Conservation (phyloP, 2,113 vertebrate genomes). For the Laterallus jamaicensis region DNA sequence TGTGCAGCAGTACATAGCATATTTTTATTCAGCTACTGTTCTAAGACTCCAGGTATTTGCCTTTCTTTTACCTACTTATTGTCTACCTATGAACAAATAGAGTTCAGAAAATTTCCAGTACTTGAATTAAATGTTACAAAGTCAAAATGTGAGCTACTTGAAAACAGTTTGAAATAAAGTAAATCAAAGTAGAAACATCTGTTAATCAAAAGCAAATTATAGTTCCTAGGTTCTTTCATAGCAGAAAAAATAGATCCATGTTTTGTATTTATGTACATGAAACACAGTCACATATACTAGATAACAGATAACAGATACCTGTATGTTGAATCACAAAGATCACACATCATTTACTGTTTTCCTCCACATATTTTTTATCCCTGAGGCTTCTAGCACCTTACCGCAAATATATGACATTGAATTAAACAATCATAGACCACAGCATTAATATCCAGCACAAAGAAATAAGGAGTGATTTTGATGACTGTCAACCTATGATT, state of each 20-base stretch:
- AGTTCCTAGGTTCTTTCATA: background rate
- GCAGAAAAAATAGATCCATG: background rate
- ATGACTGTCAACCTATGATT: background rate
- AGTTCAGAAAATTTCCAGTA: background rate
- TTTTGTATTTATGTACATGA: background rate
- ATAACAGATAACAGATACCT: background rate
- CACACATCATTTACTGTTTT: background rate
- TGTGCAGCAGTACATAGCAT: background rate
- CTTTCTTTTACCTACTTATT: background rate
- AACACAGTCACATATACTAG: background rate
- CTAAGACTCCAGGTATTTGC: slow-evolving; percentile 11
- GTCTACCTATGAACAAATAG: background rate
- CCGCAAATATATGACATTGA: background rate
- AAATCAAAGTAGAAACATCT: background rate
- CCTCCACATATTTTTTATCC: background rate
- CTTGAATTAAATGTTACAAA: background rate
- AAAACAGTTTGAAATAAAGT: background rate
- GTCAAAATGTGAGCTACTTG: background rate
- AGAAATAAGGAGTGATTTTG: background rate
- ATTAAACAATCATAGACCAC: background rate
- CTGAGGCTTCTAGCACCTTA: background rate
- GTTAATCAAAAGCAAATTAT: background rate
- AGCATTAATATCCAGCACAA: background rate
- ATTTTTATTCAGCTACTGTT: slow-evolving; percentile 39
- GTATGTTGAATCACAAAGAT: background rate